Base-by-base conservation (phyloP, 2,888 invertebrate genomes). In the Ormia ochracea region DNA sequence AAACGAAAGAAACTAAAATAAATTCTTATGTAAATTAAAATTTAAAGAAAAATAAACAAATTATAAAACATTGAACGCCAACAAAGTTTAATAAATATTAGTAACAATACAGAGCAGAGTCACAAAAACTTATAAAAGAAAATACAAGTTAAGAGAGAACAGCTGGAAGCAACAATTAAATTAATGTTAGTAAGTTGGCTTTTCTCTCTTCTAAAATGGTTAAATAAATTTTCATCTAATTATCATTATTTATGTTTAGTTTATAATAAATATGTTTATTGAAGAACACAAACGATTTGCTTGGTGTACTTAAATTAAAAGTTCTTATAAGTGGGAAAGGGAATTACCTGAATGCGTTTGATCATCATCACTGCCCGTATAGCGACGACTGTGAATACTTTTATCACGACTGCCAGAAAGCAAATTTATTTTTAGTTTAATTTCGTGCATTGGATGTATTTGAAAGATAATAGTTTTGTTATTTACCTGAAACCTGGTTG, bases 381-480 rank as follows among this genome's bases (percentile, higher is more conserved):
- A 92, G 84, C 96, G 92, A 90, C 95, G 95, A 91, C 95, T 93
- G 90, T 94, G 94, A 86, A 92, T 91, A 88, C 95, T 96, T 89
- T 95, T 95, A 85, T 96, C 96, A 90, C 80, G 80, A 41, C 96
- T 96, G 91, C 4, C 17, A 36, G 6, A 6, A 50, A 23, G 17
- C 12, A 23, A 58, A 58, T 50, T 9, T 0, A 14, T n/a, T 2
- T 28, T 14, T 28, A 14, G 48, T 21, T 23, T 21, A 7, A 2
- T 45, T 45, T 31, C n/a, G n/a, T 63, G 48, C 0, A 19, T 23
- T 43, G 10, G n/a, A n/a, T n/a, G n/a, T n/a, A 28, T 12, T 28
- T 4, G 10, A 7, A 52, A 14, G 41, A 0, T 43, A 7, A 7
- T 0, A 14, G 14, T 7, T 23, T 84, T 5, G 2, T 1, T 0